Evolutionary conservation across 2,113 vertebrate species (phyloP), one percentile per base, ranked within the genome.

Genomic region (Gobius niger): DNA sequence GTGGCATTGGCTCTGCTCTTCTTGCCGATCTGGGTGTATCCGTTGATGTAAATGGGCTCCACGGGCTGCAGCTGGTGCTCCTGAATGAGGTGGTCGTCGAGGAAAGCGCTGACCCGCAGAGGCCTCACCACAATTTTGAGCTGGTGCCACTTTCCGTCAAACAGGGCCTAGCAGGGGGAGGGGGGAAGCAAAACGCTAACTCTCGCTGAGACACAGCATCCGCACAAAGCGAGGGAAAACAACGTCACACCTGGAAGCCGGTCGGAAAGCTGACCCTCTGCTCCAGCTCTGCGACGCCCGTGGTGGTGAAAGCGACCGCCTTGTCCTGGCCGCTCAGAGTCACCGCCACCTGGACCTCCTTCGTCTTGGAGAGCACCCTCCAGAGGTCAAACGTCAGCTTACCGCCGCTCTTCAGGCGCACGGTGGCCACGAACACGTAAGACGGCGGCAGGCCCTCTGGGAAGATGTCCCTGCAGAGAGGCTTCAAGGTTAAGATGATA

Each of bases 381-480:
- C 92, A 93, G 19, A 94, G 85, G 78, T 94, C 93, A 80, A 92
- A 86, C 61, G 65, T 83, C 60, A 88, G 52, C 24, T 67, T 74
- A 44, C 73, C 66, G 0, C 84, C 41, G 10, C 84, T 88, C 61
- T 84, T 91, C 44, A 94, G 75, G 11, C 93, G 90, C 53, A 94
- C 1, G 0, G 93, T 94, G 60, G 92, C 86, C 44, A 94, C 92
- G 68, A 94, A 94, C 10, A 93, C 93, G 12, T 94, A 94, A 0
- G 93, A 93, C 4, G 92, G 93, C 12, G 93, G 93, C 9, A 94
- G 91, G 46, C 93, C 93, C 65, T 94, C 93, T 44, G 93, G 93
- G 80, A 94, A 94, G 76, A 94, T 91, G 0, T 93, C 92, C 74
- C 93, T 94, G 14, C 50, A 34, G 49, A 13, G 44, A 59, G n/a